Conservation (phyloP, 2,888 invertebrate genomes). For the Sphaeridia pumilis region DNA sequence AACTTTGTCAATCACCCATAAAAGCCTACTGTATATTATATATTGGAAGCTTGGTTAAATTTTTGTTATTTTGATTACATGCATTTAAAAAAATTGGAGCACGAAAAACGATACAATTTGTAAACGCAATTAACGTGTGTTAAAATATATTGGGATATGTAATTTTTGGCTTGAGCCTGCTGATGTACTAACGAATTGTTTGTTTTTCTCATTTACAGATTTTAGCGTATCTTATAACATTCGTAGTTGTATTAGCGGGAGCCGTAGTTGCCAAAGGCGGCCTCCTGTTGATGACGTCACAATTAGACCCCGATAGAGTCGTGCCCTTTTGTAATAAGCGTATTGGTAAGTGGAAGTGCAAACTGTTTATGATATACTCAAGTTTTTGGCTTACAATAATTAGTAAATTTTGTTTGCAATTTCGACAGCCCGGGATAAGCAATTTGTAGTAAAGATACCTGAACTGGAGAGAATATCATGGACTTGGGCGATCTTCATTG, state of each 20-base stretch:
- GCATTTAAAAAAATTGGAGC: no score
- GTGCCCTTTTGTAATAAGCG: constrained; percentile 72
- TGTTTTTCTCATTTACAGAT: constrained; percentile 21
- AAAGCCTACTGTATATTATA: no score
- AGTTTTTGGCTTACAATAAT: no score
- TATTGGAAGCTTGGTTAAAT: no score
- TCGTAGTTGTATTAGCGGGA: constrained; percentile 67
- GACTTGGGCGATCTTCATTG: constrained; percentile 84
- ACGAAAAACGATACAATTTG: no score
- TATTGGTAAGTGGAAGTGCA: constrained; percentile 56
- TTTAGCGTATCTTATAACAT: constrained; percentile 71
- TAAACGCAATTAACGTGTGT: no score
- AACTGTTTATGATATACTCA: no score
- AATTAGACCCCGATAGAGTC: constrained; percentile 60
- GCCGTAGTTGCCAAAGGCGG: constrained; percentile 81
- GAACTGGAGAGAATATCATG: constrained; percentile 78
- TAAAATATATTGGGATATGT: no score
- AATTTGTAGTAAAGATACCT: constrained; percentile 67
- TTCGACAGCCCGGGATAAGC: constrained; percentile 65
- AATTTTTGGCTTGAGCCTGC: no score
- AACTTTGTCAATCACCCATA: no score
- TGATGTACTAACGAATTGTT: no score
- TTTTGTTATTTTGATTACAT: no score
- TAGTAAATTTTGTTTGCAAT: neutral
- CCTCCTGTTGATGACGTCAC: constrained; percentile 83